A percentile compares a stretch with the other conserved stretches of the same genome.
phyloP scores from a whole-genome alignment of 2,797 vertebrate species.

The Neostethus bicornis region DNA sequence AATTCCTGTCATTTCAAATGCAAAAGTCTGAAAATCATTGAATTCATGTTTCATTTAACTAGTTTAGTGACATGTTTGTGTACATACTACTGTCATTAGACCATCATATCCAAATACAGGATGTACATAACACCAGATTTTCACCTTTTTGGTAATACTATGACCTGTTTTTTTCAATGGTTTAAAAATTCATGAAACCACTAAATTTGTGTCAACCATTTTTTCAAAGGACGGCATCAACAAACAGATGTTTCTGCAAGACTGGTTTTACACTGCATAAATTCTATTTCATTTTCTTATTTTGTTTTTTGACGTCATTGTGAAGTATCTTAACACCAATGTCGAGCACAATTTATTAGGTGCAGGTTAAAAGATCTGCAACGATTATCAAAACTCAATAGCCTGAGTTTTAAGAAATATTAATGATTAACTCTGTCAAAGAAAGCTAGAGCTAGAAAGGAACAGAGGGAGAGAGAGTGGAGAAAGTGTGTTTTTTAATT shows the following conservation, averaged over 20 bases:
- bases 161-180: no score
- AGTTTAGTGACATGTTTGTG: neutral
- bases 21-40: slow-evolving; percentile 2
- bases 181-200: neutral
- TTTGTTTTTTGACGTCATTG: no score
- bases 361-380: slow-evolving; percentile 10
- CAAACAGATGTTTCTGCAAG: slow-evolving; percentile 6
- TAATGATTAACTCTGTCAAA: slow-evolving; percentile 9
- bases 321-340: slow-evolving; percentile 16
- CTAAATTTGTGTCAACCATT: neutral
- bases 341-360: slow-evolving; percentile 17
- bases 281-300: slow-evolving; percentile 3
- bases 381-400: slow-evolving; percentile 4
- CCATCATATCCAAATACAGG: neutral
- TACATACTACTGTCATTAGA: neutral
- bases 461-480: neutral
- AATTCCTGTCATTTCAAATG: neutral
- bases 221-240: neutral
- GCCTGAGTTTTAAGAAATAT: slow-evolving; percentile 17
- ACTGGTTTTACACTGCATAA: slow-evolving; percentile 8
- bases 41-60: slow-evolving; percentile 1
- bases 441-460: no score
- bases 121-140: neutral
- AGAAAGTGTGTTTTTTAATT: no score
- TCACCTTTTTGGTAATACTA: neutral